phyloP scores from a whole-genome alignment of 2,888 invertebrate species.

The Lithodes maja region DNA sequence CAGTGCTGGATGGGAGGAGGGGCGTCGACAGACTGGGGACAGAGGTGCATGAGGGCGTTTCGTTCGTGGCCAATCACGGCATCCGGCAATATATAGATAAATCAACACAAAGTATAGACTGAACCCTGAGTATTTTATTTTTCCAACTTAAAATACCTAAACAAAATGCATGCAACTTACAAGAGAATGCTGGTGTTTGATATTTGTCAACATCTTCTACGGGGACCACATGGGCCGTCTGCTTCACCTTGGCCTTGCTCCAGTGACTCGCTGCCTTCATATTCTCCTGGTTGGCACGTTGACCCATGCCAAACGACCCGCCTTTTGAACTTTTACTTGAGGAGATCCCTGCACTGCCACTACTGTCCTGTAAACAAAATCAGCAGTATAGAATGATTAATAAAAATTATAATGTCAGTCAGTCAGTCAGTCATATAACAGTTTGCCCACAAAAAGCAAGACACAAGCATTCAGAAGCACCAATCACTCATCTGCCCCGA shows the following conservation, averaged over 20 bases:
- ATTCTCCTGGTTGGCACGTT: slow-evolving; percentile 80
- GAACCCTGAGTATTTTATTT: not conserved
- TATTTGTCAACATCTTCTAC: slow-evolving; percentile 55
- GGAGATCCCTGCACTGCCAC: not conserved
- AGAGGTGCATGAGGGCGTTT: no score
- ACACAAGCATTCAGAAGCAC: no score
- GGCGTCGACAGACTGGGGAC: no score
- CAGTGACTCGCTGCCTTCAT: slow-evolving; percentile 83
- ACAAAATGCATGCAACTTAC: slow-evolving; percentile 30
- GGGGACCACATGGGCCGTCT: slow-evolving; percentile 66
- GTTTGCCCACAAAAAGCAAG: no score
- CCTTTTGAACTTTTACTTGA: not conserved
- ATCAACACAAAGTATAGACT: no score
- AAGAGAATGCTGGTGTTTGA: slow-evolving; percentile 52
- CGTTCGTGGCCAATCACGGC: no score
- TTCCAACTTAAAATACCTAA: slow-evolving; percentile 56
- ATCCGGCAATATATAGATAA: no score
- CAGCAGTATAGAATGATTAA: no score
- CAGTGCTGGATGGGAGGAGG: no score
- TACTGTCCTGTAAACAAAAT: slow-evolving; percentile 27
- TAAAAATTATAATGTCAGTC: no score
- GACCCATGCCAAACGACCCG: not conserved
- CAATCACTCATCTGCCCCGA: no score
- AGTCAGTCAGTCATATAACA: no score
- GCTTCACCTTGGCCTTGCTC: slow-evolving; percentile 76